A percentile compares a stretch with the other conserved stretches of the same genome.
These are phyloP conservation scores for Sphaerophoria taeniata DNA, from an alignment of 2,888 invertebrate genomes.

Conservation along the genomic window DNA sequence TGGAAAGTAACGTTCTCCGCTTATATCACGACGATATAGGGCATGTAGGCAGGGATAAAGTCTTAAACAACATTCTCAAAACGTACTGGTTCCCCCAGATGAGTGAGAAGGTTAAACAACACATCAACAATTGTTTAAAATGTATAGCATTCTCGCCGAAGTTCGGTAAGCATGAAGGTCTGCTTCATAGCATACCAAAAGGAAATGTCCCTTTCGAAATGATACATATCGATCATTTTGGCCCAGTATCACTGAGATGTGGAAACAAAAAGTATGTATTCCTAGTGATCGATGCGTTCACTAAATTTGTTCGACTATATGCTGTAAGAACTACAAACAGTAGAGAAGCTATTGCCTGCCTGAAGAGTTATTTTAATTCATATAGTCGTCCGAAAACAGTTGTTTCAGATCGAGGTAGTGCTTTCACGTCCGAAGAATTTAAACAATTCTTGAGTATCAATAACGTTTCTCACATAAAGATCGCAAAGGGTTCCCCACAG, in stretches of 20 bases:
- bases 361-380: not conserved
- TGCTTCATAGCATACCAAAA: constrained; percentile 76
- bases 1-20: constrained; percentile 37
- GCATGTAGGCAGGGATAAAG: constrained; percentile 43
- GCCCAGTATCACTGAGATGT: constrained; percentile 20
- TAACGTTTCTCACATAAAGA: constrained; percentile 1
- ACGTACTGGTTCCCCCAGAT: constrained; percentile 60
- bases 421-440: constrained; percentile 15
- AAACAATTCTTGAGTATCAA: not conserved
- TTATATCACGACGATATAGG: constrained; percentile 58
- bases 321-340: constrained; percentile 51
- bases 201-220: no score
- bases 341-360: constrained; percentile 74
- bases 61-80: not conserved
- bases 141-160: constrained; percentile 42
- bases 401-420: constrained; percentile 21
- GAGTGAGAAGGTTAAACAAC: constrained; percentile 16
- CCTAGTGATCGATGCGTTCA: constrained; percentile 46
- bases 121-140: constrained; percentile 47
- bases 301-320: constrained; percentile 49
- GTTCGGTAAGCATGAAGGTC: constrained; percentile 71
- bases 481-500: constrained; percentile 25
- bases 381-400: constrained; percentile 12
- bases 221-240: constrained; percentile 57
- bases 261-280: constrained; percentile 45